Percentiles rank a stretch among this genome's conserved stretches.
These are phyloP conservation scores for Mystacides longicornis DNA, from an alignment of 2,888 invertebrate genomes.

Conservation along the genomic window DNA sequence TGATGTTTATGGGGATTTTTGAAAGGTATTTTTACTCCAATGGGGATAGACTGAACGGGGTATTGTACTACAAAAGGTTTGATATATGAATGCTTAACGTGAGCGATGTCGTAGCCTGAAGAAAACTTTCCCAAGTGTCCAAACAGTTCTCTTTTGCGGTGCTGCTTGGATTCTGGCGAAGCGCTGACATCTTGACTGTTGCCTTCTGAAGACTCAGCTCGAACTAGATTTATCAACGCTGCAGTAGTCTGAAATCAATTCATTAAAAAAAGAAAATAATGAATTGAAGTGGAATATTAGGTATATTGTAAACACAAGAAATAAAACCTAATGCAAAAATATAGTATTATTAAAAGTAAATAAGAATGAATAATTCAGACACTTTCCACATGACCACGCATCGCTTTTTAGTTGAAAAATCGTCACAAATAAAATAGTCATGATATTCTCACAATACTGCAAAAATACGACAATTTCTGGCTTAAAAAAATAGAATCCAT, in stretches of 20 bases:
- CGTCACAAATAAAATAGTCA: too few species aligned
- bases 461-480: too few species aligned
- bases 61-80: slow-evolving; percentile 45
- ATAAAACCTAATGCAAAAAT: too few species aligned
- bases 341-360: too few species aligned
- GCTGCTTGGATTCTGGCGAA: slow-evolving; percentile 24
- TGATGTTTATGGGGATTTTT: slow-evolving; percentile 32
- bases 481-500: too few species aligned
- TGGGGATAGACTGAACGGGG: slow-evolving; percentile 42
- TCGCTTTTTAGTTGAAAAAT: too few species aligned
- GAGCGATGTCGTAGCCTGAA: slow-evolving; percentile 44
- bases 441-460: too few species aligned
- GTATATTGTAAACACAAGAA: too few species aligned
- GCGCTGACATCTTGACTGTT: not conserved
- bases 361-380: too few species aligned
- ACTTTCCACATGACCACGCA: too few species aligned
- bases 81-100: slow-evolving; percentile 42
- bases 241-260: slow-evolving; percentile 5
- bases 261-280: too few species aligned
- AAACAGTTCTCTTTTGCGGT: slow-evolving; percentile 41
- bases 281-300: too few species aligned
- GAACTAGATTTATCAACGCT: slow-evolving; percentile 3
- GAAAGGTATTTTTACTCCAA: slow-evolving; percentile 43
- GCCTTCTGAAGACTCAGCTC: slow-evolving; percentile 6
- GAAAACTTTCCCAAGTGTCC: slow-evolving; percentile 43